Base-by-base conservation (phyloP, 2,888 invertebrate species). In the Archaeoteleia sp. region DNA sequence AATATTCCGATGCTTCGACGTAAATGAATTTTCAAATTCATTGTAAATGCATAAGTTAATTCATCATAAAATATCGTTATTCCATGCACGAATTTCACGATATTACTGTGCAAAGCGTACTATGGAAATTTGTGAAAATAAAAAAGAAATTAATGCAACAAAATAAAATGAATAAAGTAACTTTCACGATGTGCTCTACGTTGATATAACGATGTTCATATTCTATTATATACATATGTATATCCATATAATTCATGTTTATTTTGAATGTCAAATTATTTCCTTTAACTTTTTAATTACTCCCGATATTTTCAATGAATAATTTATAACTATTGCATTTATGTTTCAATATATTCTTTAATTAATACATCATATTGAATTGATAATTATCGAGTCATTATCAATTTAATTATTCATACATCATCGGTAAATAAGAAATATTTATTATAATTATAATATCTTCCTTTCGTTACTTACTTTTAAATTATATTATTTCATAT, bases 21-120 rank as follows among this genome's bases (percentile, higher is more conserved):
- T 53, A 58, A 63, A 53, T 58, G 43, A 58, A 58, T 66, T 58
- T 58, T 40, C 51, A 42, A 66, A 66, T 66, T 58, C 42, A 58
- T 53, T 58, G 46, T 42, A 57, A 65, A 57, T 57, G 65, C 57
- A 51, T 49, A 45, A 49, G 57, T 65, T 65, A 53, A 57, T 57
- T 51, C 37, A 39, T 48, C 17, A 15, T 30, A 29, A 63, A 45
- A 45, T 51, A 51, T 42, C 58, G 49, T 58, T 58, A 58, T 49
- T 58, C 58, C 35, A 35, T 42, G 35, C 58, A 58, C 40, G 58
- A 58, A 27, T 34, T 57, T 12, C 34, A 25, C 32, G 15, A 32
- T 40, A 40, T 37, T 32, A 9, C 30, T 12, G 9, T 9, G 34
- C 23, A 30, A 53, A 53, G 30, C 40, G 27, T 23, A 14, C 32